Conservation (phyloP, 2,797 vertebrate genomes). For the Cyprinodon diabolis region DNA sequence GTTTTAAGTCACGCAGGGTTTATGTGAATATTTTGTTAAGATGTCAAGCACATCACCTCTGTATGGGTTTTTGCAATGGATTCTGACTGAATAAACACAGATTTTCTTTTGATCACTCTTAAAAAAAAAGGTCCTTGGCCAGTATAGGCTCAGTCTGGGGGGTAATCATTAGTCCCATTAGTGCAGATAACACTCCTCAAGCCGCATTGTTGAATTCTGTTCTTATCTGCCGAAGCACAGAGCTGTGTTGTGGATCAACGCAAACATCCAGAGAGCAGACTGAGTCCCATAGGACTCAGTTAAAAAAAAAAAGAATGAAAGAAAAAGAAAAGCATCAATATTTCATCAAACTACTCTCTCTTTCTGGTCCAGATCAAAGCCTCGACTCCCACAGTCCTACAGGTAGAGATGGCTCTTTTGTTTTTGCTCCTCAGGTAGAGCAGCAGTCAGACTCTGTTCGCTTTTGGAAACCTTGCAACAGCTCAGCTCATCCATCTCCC, state of each 20-base stretch:
- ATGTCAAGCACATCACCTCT: slow-evolving; percentile 40
- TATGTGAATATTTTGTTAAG: slow-evolving; percentile 55
- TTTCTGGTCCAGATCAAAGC: slow-evolving; percentile 83
- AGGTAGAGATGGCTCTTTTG: slow-evolving; percentile 81
- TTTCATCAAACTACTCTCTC: slow-evolving; percentile 83
- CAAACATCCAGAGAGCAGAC: slow-evolving; percentile 73
- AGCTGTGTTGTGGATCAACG: slow-evolving; percentile 56
- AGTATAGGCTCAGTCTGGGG: slow-evolving; percentile 39
- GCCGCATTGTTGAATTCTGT: slow-evolving; percentile 56
- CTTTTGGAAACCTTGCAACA: slow-evolving; percentile 60
- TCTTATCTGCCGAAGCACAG: slow-evolving; percentile 55
- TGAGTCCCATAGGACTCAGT: slow-evolving; percentile 77
- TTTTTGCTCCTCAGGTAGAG: slow-evolving; percentile 76
- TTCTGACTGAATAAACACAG: slow-evolving; percentile 58
- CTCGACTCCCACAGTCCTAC: slow-evolving; percentile 75
- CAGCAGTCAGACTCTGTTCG: slow-evolving; percentile 68
- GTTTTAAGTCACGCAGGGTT: slow-evolving; percentile 52
- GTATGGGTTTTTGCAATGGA: slow-evolving; percentile 41
- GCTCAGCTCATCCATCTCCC: slow-evolving; percentile 66
- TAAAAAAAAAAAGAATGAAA: slow-evolving; percentile 67
- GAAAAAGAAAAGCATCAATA: slow-evolving; percentile 77
- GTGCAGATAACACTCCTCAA: slow-evolving; percentile 65
- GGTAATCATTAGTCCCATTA: slow-evolving; percentile 75
- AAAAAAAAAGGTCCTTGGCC: slow-evolving; percentile 41
- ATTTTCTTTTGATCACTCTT: slow-evolving; percentile 63